Base-by-base conservation (phyloP, 2,888 invertebrate species). In the Nematopogon swammerdamellus region DNA sequence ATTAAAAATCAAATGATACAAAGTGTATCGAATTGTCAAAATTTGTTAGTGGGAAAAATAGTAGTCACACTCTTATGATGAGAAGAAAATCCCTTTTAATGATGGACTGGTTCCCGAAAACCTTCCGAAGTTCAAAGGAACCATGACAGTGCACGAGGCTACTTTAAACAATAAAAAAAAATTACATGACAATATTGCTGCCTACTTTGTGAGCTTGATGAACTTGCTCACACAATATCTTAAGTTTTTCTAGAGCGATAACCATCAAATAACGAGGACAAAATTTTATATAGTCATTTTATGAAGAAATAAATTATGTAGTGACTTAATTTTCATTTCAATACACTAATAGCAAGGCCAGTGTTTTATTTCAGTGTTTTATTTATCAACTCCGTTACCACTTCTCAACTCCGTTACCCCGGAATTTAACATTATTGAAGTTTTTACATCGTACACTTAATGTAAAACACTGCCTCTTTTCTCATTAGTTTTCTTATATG, bases 341-440 rank as follows among this genome's bases (percentile, higher is more conserved):
- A 25, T 25, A 25, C 5, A 25, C 8, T 6, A 4, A 6, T 11
- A 17, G 16, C 44, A 17, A 43, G 4, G 44, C 6, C 44, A 43
- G 10, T 43, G 44, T 43, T 43, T n/a, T n/a, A n/a, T n/a, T n/a
- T n/a, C n/a, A n/a, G n/a, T n/a, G 44, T 43, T 43, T 11, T 43
- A 43, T 43, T 43, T 43, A 43, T 43, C 44, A 43, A 43, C 44
- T 43, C 44, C 44, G 18, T 43, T 43, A 43, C 4, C 44, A 43
- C 4, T 43, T 43, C 44, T 43, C 44, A 43, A 43, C 44, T 43
- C 44, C 44, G 44, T 43, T 43, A 30, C 36, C 36, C 36, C 36
- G 10, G 36, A 30, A 30, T 30, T 30, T 43, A 4, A 43, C 44
- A 6, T 43, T 11, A 43, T 43, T 43, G 10, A 43, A 4, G 44